A percentile compares a stretch with the other conserved stretches of the same genome.
Conservation (phyloP, 2,797 vertebrate genomes). For the Arnoldichthys spilopterus region DNA sequence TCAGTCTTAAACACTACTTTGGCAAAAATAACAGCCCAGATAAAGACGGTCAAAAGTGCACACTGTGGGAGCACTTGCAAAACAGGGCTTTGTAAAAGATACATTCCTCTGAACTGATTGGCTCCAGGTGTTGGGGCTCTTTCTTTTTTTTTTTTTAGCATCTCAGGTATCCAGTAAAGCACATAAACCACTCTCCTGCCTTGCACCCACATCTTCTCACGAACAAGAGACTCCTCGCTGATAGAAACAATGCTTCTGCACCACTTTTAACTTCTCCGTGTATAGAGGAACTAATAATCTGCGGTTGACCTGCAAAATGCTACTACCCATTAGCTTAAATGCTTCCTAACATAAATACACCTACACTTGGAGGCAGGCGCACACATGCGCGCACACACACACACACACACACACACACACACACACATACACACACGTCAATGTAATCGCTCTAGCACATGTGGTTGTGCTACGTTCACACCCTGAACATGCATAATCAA, state of each 20-base stretch:
- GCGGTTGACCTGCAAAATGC: constrained; percentile 45
- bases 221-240: neutral
- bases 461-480: constrained; percentile 44
- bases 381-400: neutral
- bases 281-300: constrained; percentile 28
- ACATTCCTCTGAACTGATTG: constrained; percentile 47
- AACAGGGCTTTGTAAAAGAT: constrained; percentile 45
- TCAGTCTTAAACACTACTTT: constrained; percentile 32
- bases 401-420: too few species aligned
- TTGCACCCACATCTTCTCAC: neutral
- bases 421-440: constrained; percentile 2
- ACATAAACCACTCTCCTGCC: constrained; percentile 4
- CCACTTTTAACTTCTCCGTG: constrained; percentile 10
- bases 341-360: constrained; percentile 43
- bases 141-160: constrained; percentile 5
- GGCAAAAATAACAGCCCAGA: constrained; percentile 36
- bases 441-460: constrained; percentile 51
- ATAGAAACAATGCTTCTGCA: neutral
- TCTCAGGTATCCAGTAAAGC: constrained; percentile 1
- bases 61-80: constrained; percentile 24
- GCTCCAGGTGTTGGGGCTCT: constrained; percentile 45
- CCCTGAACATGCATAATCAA: constrained; percentile 45
- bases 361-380: neutral
- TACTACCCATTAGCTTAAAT: constrained; percentile 44
- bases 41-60: constrained; percentile 56